Percentiles rank a stretch among this genome's conserved stretches.
Conservation (phyloP, 64 coral and sea anemone genomes). For the Platygyra sinensis region DNA sequence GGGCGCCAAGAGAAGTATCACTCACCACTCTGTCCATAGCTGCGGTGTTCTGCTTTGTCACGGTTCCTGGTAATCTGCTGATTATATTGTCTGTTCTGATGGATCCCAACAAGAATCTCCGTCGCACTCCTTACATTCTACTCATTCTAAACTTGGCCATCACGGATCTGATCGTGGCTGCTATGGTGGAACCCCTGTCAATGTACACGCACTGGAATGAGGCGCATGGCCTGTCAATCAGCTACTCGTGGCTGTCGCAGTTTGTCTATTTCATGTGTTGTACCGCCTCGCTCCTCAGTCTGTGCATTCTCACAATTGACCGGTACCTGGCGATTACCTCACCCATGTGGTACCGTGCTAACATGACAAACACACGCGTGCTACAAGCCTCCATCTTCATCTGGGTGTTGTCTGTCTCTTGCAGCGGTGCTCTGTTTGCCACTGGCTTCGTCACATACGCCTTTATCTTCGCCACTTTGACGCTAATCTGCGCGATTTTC, state of each 20-base stretch:
- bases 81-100: slow-evolving; percentile 70
- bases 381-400: slow-evolving; percentile 37
- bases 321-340: slow-evolving; percentile 77
- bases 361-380: slow-evolving; percentile 57
- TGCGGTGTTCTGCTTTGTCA: slow-evolving; percentile 61
- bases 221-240: slow-evolving; percentile 39
- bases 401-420: slow-evolving; percentile 65
- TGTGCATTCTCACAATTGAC: slow-evolving; percentile 77
- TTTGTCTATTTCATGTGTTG: slow-evolving; percentile 85
- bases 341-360: slow-evolving; percentile 77
- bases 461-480: slow-evolving; percentile 85
- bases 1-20: slow-evolving; percentile 77
- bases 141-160: slow-evolving; percentile 66
- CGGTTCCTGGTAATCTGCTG: slow-evolving; percentile 76
- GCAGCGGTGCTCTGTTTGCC: slow-evolving; percentile 63
- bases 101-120: slow-evolving; percentile 71
- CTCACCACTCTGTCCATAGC: slow-evolving; percentile 62
- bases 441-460: slow-evolving; percentile 90
- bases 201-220: slow-evolving; percentile 75
- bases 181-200: slow-evolving; percentile 77
- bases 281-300: slow-evolving; percentile 80
- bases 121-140: slow-evolving; percentile 74
- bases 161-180: slow-evolving; percentile 72
- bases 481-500: slow-evolving; percentile 70
- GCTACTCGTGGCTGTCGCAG: slow-evolving; percentile 80